Evolutionary conservation across 1,140 invertebrate genomes (phyloP).

Genomic region (Drosophila triauraria): DNA sequence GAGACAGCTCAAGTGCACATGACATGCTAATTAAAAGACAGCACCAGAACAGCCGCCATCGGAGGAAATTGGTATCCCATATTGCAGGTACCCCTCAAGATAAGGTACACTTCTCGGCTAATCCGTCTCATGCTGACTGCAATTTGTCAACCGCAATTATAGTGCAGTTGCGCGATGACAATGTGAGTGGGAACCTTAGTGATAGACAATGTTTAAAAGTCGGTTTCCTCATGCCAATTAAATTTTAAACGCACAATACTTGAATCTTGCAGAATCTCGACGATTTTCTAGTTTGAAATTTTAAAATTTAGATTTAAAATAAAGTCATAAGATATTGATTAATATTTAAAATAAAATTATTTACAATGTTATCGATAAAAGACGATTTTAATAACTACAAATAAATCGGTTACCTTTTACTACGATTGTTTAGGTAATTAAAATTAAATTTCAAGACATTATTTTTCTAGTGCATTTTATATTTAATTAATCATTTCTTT

Average conservation of each 20-base stretch:
- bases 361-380: neutral
- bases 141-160: slow-evolving; percentile 80
- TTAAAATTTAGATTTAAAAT: neutral
- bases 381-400: neutral
- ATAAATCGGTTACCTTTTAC: neutral
- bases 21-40: slow-evolving; percentile 84
- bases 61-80: slow-evolving; percentile 1
- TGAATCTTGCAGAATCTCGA: neutral
- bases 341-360: neutral
- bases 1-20: slow-evolving; percentile 73
- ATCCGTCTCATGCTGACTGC: slow-evolving; percentile 78
- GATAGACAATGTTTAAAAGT: neutral
- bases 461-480: neutral
- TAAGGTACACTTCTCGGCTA: slow-evolving; percentile 40
- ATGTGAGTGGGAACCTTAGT: slow-evolving; percentile 23
- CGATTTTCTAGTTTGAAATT: no score
- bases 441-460: neutral
- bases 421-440: neutral
- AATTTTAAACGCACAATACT: neutral
- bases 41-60: slow-evolving; percentile 60
- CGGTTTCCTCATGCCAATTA: neutral
- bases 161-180: slow-evolving; percentile 37
- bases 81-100: slow-evolving; percentile 22
- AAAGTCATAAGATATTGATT: no score
- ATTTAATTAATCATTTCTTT: no score